Conservation (phyloP, 2,797 vertebrate genomes). For the Coilia nasus region DNA sequence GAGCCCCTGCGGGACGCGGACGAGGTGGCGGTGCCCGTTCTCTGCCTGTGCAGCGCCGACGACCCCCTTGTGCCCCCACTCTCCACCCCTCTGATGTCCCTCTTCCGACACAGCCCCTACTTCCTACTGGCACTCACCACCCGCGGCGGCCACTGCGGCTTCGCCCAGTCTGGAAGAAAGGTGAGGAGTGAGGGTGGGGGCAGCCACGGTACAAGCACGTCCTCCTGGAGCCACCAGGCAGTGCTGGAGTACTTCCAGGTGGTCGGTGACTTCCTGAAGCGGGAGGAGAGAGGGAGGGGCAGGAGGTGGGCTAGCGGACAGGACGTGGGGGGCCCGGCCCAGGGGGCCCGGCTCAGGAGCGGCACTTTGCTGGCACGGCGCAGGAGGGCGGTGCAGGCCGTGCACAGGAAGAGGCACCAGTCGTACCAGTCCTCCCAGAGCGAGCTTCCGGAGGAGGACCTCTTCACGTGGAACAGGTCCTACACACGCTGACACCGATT, state of each 20-base stretch:
- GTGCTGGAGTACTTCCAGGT: conserved; percentile 82
- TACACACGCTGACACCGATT: conserved; percentile 77
- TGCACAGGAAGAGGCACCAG: conserved; percentile 56
- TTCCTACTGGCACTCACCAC: conserved; percentile 83
- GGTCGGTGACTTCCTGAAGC: conserved; percentile 80
- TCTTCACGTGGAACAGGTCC: conserved; percentile 86
- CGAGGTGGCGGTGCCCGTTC: conserved; percentile 84
- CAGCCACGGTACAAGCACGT: not conserved
- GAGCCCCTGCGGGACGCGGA: conserved; percentile 89
- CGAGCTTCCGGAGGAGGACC: conserved; percentile 34
- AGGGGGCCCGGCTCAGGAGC: conserved; percentile 48
- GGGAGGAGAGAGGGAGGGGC: conserved; percentile 61
- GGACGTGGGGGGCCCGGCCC: conserved; percentile 32
- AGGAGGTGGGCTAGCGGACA: not conserved
- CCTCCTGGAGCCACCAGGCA: conserved; percentile 80
- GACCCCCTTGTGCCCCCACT: conserved; percentile 79
- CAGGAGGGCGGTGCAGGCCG: conserved; percentile 54
- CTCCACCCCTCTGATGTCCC: conserved; percentile 72
- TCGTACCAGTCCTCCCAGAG: conserved; percentile 32
- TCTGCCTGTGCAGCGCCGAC: conserved; percentile 82
- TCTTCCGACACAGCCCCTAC: conserved; percentile 85
- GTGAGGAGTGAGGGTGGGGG: not conserved
- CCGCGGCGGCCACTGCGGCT: conserved; percentile 86
- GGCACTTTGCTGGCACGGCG: conserved; percentile 41
- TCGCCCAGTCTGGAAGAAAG: conserved; percentile 59